Evolutionary conservation across 2,113 vertebrate genomes (phyloP), one percentile per base, ranked within the genome.

Genomic region (Bujurquina vittata): DNA sequence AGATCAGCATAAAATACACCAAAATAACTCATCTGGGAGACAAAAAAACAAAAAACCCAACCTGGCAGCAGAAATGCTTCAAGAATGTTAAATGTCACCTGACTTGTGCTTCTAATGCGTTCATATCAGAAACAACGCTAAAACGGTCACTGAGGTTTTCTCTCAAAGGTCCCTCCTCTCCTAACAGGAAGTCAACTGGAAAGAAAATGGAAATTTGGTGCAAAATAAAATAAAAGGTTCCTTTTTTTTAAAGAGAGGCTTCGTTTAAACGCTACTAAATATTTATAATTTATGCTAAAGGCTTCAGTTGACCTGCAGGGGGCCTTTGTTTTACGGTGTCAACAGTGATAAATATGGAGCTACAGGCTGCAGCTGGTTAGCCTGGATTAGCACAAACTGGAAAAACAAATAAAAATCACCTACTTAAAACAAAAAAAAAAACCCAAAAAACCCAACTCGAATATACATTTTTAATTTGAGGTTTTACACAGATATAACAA

Each of bases 21-120:
- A 10, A 37, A 74, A 40, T 9, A 23, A 72, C 67, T 72, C 26
- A n/a, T 9, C 46, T n/a, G 46, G 52, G 46, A 52, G 43, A 22
- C 6, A 49, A 46, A 40, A 60, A 69, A 8, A 0, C n/a, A n/a
- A n/a, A n/a, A 0, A 1, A 2, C 2, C 22, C 12, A 46, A 46
- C 22, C 65, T 52, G 65, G 43, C n/a, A 35, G 43, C 43, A 69
- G 40, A 40, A 74, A 72, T 12, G 10, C 26, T 72, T 52, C 20
- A 52, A 72, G 49, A 11, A 31, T 8, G 17, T 4, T n/a, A 20
- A 5, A 20, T 4, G 20, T 67, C 33, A 73, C 23, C 35, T 43
- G 43, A 65, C 40, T 2, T 57, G 58, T 72, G 40, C 35, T 17
- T 18, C 20, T 29, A 81, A 78, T 18, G 7, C 2, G 11, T 26